Base-by-base conservation (phyloP, 2,113 vertebrate genomes). In the Boleophthalmus pectinirostris region DNA sequence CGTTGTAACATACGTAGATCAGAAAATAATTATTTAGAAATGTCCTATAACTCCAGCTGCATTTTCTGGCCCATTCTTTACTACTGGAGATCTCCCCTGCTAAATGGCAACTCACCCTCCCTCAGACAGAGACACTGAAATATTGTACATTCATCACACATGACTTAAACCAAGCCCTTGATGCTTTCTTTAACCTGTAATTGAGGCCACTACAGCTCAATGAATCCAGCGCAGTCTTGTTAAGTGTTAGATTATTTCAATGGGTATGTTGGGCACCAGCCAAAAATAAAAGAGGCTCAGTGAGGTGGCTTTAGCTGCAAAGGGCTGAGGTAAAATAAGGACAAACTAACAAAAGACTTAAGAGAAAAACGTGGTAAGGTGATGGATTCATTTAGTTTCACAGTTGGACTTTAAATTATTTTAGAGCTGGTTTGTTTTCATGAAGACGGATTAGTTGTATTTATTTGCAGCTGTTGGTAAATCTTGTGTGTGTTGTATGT, bases 211-310 rank as follows among this genome's bases (percentile, higher is more conserved):
- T 16, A 3, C 0, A 14, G 67, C 72, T 70, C 82, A 70, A 0
- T 68, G 64, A 78, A 74, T 70, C 33, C 23, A 54, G 33, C 1
- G 0, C 24, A 38, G 38, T 23, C 21, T 57, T 21, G 54, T 56
- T 53, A 68, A 49, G 47, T n/a, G 20, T 45, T 51, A 29, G 54
- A 29, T 61, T 64, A 18, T 54, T n/a, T 43, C 20, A 51, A 64
- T 64, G 63, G 65, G 15, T 29, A 9, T 23, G 13, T 21, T 66
- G 58, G 18, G 0, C 43, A 38, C 18, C 15, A 49, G 78, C 85
- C 82, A 87, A 88, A 87, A 75, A 61, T 84, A 87, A 90, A 70
- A 70, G 43, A 24, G 78, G 73, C 51, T 3, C 6, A 66, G 66
- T n/a, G 25, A 82, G 78, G 79, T 85, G 78, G 88, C 66, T 84